A percentile compares a stretch with the other conserved stretches of the same genome.
Conservation (phyloP, 2,113 vertebrate genomes). For the Arvicanthis niloticus region DNA sequence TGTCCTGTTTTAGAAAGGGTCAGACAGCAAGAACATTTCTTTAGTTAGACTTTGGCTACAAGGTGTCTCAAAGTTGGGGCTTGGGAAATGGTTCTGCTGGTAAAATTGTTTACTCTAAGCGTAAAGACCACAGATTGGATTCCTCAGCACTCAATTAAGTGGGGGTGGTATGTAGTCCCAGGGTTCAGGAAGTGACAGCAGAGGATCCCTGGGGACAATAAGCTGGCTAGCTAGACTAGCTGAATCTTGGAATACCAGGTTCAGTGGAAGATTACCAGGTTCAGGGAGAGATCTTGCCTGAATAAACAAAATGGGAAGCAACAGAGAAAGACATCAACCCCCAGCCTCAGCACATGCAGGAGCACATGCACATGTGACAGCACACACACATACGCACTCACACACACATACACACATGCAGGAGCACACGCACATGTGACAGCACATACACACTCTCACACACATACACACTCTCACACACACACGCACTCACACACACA, state of each 20-base stretch:
- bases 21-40: background rate
- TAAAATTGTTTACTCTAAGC: background rate
- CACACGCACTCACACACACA: background rate
- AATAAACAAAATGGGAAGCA: background rate
- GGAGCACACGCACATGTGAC: background rate
- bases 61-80: background rate
- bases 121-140: background rate
- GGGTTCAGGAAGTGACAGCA: background rate
- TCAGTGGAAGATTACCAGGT: background rate
- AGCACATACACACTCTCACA: background rate
- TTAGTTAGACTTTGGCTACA: background rate
- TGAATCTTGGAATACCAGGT: background rate
- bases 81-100: background rate
- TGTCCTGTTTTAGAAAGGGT: constrained; percentile 16
- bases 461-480: background rate
- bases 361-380: background rate
- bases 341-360: background rate
- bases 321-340: background rate
- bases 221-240: background rate
- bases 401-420: background rate
- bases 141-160: background rate
- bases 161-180: background rate
- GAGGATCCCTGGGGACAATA: background rate
- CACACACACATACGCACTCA: background rate
- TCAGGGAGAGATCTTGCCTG: background rate